These are phyloP conservation scores for Corynorhinus townsendii DNA, from an alignment of 2,113 vertebrate genomes.

Conservation along the genomic window DNA sequence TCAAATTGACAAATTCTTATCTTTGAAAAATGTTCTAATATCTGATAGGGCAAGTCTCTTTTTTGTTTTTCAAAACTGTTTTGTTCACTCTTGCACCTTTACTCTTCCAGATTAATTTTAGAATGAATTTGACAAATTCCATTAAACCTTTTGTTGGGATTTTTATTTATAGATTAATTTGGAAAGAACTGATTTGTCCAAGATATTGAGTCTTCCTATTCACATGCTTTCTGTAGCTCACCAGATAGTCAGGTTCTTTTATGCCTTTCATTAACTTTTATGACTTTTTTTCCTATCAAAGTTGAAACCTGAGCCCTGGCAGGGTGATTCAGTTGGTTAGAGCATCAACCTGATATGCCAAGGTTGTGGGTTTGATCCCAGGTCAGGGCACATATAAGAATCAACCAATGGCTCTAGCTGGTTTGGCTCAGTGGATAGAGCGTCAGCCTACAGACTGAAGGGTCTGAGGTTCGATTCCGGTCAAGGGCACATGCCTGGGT, in stretches of 20 bases:
- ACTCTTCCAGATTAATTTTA: conserved; percentile 3
- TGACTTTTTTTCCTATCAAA: neutral
- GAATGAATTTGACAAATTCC: neutral
- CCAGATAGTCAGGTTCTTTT: neutral
- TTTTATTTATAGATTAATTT: conserved; percentile 6
- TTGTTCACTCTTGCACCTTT: neutral
- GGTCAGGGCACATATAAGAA: neutral
- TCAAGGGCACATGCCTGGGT: no score
- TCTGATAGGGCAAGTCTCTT: neutral
- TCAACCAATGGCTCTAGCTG: neutral
- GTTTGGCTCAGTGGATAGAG: no score
- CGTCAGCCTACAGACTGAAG: no score
- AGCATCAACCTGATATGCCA: neutral
- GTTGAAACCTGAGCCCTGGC: neutral
- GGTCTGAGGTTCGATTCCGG: no score
- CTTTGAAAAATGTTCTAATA: neutral
- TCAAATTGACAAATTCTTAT: neutral
- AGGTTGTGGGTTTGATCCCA: neutral
- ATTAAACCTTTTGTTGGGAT: neutral
- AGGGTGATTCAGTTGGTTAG: neutral
- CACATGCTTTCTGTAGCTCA: neutral
- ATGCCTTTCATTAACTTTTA: neutral
- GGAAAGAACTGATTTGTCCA: neutral
- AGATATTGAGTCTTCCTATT: neutral
- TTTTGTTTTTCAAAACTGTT: neutral